Conservation (phyloP, 1,140 invertebrate species). For the Chrysopa pallens region DNA sequence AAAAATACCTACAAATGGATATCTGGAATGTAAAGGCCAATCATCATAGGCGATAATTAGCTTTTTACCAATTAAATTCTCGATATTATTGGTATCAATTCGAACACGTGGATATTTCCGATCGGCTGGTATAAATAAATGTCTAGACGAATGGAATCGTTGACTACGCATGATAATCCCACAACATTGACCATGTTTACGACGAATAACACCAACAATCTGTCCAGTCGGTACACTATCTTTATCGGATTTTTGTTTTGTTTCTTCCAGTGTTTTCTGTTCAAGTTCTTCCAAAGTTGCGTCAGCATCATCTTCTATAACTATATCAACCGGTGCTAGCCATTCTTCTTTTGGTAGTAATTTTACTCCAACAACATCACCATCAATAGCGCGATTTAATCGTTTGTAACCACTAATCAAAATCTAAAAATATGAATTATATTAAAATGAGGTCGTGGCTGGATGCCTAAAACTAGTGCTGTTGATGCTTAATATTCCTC, state of each 20-base stretch:
- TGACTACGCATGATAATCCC: conserved; percentile 75
- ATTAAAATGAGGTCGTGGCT: background rate
- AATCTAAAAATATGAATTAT: conserved; percentile 39
- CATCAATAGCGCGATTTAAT: conserved; percentile 90
- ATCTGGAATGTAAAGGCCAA: conserved; percentile 76
- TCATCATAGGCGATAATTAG: conserved; percentile 85
- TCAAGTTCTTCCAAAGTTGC: conserved; percentile 44
- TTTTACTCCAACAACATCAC: conserved; percentile 85
- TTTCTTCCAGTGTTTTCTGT: conserved; percentile 30
- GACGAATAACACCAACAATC: conserved; percentile 86
- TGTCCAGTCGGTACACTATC: conserved; percentile 55
- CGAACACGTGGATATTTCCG: conserved; percentile 76
- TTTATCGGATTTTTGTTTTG: conserved; percentile 17
- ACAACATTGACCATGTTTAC: conserved; percentile 95
- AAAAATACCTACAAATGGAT: conserved; percentile 36
- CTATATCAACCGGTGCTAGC: conserved; percentile 68
- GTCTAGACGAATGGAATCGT: conserved; percentile 49
- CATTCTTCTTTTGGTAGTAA: conserved; percentile 81
- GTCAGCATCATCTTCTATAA: conserved; percentile 64
- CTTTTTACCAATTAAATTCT: conserved; percentile 59
- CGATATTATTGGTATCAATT: conserved; percentile 80
- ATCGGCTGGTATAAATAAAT: conserved; percentile 82
- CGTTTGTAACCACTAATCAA: conserved; percentile 74
- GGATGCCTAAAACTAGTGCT: background rate
- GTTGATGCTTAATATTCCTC: background rate